Conservation (phyloP, 2,797 vertebrate genomes). For the Gobionotothen gibberifrons region DNA sequence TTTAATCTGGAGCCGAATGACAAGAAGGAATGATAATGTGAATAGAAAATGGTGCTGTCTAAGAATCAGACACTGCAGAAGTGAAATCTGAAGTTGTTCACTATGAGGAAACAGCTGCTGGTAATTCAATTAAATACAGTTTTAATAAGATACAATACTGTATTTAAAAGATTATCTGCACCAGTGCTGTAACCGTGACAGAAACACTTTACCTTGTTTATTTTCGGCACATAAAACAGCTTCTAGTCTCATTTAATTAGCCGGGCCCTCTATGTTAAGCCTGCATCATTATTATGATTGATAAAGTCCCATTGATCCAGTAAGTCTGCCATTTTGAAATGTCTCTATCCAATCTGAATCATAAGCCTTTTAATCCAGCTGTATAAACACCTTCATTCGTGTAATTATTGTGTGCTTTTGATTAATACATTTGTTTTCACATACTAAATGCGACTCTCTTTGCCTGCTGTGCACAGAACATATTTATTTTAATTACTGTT, state of each 20-base stretch:
- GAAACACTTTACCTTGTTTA: constrained; percentile 62
- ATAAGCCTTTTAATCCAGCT: constrained; percentile 64
- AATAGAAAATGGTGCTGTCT: constrained; percentile 26
- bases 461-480: background rate
- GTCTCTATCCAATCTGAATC: constrained; percentile 54
- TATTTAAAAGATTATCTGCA: constrained; percentile 74
- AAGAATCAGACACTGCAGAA: constrained; percentile 31
- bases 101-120: constrained; percentile 43
- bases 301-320: constrained; percentile 77
- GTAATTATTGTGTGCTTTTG: constrained; percentile 30
- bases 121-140: constrained; percentile 66
- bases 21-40: constrained; percentile 26
- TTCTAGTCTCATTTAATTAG: constrained; percentile 70
- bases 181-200: constrained; percentile 40
- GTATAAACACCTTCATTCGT: constrained; percentile 26
- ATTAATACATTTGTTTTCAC: constrained; percentile 32
- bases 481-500: background rate
- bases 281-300: constrained; percentile 75
- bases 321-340: constrained; percentile 53
- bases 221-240: constrained; percentile 51
- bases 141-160: constrained; percentile 68
- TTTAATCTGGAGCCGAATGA: constrained; percentile 57
- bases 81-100: constrained; percentile 46
- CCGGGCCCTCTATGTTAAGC: constrained; percentile 50
- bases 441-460: background rate